phyloP scores from a whole-genome alignment of 2,888 invertebrate species.

The Conistra vaccinii region DNA sequence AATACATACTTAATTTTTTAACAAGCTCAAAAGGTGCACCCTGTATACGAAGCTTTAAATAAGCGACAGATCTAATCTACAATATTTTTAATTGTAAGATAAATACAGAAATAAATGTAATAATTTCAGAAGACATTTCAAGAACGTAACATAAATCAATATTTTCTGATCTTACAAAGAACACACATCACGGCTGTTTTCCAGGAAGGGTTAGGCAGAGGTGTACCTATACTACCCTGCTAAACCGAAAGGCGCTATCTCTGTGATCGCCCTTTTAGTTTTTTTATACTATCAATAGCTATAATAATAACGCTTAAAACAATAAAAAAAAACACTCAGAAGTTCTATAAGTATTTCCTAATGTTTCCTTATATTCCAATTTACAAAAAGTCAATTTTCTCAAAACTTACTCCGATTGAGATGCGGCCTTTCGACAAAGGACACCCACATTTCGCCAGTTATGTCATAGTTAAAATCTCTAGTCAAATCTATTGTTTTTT shows the following conservation, averaged over 20 bases:
- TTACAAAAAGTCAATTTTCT: too few relatives aligned
- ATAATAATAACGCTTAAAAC: too few relatives aligned
- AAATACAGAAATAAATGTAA: conserved; percentile 22
- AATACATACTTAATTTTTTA: conserved; percentile 57
- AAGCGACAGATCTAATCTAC: conserved; percentile 49
- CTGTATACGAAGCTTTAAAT: conserved; percentile 54
- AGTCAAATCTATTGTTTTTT: too few relatives aligned
- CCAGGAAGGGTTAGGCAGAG: neutral
- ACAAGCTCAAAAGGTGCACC: conserved; percentile 49
- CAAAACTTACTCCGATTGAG: too few relatives aligned
- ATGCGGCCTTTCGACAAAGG: too few relatives aligned
- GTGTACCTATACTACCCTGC: neutral
- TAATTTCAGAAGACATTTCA: neutral
- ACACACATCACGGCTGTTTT: neutral
- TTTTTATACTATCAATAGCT: too few relatives aligned
- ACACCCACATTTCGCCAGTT: neutral
- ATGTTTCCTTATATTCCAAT: too few relatives aligned
- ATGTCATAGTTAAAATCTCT: neutral
- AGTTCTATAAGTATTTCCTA: too few relatives aligned
- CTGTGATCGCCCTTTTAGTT: too few relatives aligned
- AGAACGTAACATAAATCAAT: neutral
- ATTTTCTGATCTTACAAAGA: neutral
- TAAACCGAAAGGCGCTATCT: too few relatives aligned
- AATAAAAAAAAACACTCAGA: too few relatives aligned
- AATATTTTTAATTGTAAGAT: conserved; percentile 2